Base-by-base conservation (phyloP, 2,888 invertebrate genomes). In the Volucella bombylans region DNA sequence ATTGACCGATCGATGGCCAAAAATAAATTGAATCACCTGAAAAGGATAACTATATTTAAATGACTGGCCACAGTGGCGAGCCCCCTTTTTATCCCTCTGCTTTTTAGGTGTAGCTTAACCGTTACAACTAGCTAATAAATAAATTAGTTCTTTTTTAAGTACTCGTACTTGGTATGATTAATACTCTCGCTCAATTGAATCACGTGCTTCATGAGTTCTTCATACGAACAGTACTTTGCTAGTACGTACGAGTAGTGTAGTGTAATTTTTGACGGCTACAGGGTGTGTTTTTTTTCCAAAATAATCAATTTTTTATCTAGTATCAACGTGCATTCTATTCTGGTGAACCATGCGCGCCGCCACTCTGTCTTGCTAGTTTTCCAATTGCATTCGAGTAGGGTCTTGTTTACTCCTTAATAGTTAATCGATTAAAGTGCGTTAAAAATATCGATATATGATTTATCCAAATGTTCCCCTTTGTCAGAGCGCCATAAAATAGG, bases 1-100 rank as follows among this genome's bases (percentile, higher is more conserved):
- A 45, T 15, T 57, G 15, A 50, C 47, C 69, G 62, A 81, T 81
- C 80, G 55, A 81, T 78, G 55, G 78, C 77, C 82, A 76, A 81
- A 85, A 85, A 85, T 85, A 85, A 62, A 67, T 81, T 52, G 23
- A 81, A 77, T 85, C 81, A 81, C 81, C 81, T 81, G 85, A 80
- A 85, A 80, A 85, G 85, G 81, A 81, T 81, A 81, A 81, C 71
- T 57, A 61, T 67, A 67, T 43, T 55, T 50, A 47, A 62, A 68
- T 69, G 43, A 59, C 61, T 72, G 67, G 61, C 54, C 41, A 55
- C 73, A 49, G 73, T 79, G 69, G 39, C 81, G 85, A 81, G 85
- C 85, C 85, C 85, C 85, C 81, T 64, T 72, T 76, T 80, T 59
- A 1, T 31, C 61, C 54, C 12, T 47, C 57, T 67, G 23, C n/a